Evolutionary conservation across 2,113 vertebrate genomes (phyloP).

Genomic region (Callorhinus ursinus): DNA sequence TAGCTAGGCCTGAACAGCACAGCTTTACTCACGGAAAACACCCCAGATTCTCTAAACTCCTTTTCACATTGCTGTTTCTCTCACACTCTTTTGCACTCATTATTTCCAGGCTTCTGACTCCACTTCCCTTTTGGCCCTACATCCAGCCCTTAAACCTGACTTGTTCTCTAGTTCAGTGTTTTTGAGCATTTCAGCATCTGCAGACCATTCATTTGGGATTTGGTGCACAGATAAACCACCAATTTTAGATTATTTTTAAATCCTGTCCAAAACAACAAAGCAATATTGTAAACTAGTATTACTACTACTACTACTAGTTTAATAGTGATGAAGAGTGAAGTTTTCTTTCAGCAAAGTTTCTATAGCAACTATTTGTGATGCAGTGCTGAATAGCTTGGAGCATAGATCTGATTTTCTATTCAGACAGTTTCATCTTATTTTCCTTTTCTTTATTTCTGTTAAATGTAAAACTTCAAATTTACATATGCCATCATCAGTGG

Average conservation of each 20-base stretch:
- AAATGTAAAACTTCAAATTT: slow-evolving; percentile 3
- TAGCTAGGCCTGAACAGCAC: not conserved
- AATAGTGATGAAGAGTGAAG: not conserved
- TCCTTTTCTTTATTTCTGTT: not conserved
- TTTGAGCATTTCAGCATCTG: not conserved
- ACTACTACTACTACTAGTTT: not conserved
- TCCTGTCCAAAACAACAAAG: not conserved
- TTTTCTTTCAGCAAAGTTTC: not conserved
- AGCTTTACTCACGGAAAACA: not conserved
- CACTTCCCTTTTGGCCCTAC: not conserved
- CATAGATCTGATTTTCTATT: not conserved
- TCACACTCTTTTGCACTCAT: not conserved
- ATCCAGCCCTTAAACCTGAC: not conserved
- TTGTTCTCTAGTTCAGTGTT: not conserved
- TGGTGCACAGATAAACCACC: not conserved
- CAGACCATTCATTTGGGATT: not conserved
- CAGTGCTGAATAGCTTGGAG: not conserved
- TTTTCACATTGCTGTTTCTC: not conserved
- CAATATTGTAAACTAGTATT: not conserved
- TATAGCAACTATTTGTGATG: not conserved
- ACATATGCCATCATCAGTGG: not conserved
- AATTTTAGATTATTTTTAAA: slow-evolving; percentile 5
- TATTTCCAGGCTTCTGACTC: not conserved
- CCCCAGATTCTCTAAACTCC: not conserved
- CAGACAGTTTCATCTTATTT: not conserved